A percentile compares a stretch with the other conserved stretches of the same genome.
These are phyloP conservation scores for Ecdyonurus torrentis DNA, from an alignment of 2,888 invertebrate genomes.

Conservation along the genomic window DNA sequence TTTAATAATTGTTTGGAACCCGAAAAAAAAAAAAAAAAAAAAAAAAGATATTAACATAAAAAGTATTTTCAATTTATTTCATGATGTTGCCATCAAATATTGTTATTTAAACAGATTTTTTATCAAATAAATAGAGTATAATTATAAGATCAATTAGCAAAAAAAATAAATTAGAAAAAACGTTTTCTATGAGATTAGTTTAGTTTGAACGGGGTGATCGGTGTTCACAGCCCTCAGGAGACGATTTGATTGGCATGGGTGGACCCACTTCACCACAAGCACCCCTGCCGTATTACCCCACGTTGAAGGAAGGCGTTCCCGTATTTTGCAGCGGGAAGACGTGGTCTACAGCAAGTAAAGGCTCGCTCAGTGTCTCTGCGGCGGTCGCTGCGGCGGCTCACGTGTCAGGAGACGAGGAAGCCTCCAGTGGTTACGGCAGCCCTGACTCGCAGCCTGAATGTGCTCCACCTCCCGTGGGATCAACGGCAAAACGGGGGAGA, in stretches of 20 bases:
- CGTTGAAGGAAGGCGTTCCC: background rate
- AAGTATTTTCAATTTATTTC: too few relatives aligned
- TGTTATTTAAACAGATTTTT: too few relatives aligned
- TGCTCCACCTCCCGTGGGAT: background rate
- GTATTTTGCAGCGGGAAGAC: background rate
- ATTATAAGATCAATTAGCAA: too few relatives aligned
- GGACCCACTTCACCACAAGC: conserved; percentile 26
- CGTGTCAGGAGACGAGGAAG: conserved; percentile 35
- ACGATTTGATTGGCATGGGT: conserved; percentile 22
- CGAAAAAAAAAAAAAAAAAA: too few relatives aligned
- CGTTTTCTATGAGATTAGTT: too few relatives aligned
- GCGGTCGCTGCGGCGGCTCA: conserved; percentile 8
- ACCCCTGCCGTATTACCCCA: conserved; percentile 18
- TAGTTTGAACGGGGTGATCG: conserved; percentile 15
- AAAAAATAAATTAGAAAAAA: too few relatives aligned
- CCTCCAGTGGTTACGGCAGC: conserved; percentile 64
- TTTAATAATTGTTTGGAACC: too few relatives aligned
- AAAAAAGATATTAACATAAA: too few relatives aligned
- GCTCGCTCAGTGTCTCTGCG: too few relatives aligned
- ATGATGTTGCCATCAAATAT: too few relatives aligned
- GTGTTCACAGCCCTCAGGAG: conserved; percentile 20
- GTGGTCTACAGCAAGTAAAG: background rate
- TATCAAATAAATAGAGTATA: too few relatives aligned
- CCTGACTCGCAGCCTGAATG: conserved; percentile 36
- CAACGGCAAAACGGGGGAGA: background rate